Percentiles rank a stretch among this genome's conserved stretches.
Conservation (phyloP, 2,888 invertebrate species). For the Xanthostigma xanthostigma region DNA sequence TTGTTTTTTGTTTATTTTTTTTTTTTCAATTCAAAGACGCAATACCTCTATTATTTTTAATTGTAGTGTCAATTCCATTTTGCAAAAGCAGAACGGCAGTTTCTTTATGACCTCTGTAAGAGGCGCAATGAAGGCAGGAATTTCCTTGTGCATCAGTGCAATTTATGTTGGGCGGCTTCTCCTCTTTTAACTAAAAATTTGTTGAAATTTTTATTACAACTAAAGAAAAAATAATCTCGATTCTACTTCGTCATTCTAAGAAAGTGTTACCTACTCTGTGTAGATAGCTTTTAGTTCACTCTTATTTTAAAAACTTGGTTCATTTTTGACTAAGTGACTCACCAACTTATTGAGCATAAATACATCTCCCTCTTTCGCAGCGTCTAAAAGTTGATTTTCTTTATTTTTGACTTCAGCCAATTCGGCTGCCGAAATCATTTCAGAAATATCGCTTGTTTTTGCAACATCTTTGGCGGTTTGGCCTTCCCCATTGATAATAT, state of each 20-base stretch:
- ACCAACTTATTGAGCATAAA: slow-evolving; percentile 41
- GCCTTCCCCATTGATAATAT: slow-evolving; percentile 48
- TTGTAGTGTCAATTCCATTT: slow-evolving; percentile 45
- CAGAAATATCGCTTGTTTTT: slow-evolving; percentile 34
- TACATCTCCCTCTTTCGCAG: slow-evolving; percentile 43
- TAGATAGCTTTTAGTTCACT: no score
- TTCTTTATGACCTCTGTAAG: slow-evolving; percentile 47
- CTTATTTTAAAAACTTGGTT: background rate
- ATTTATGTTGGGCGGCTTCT: slow-evolving; percentile 44
- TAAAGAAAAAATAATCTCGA: no score
- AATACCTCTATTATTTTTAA: slow-evolving; percentile 43
- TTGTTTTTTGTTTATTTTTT: background rate
- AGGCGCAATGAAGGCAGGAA: slow-evolving; percentile 48
- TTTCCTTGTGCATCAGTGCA: slow-evolving; percentile 48
- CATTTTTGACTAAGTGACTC: slow-evolving; percentile 11
- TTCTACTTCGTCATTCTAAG: no score
- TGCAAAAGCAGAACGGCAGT: slow-evolving; percentile 47
- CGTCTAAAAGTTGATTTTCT: slow-evolving; percentile 39
- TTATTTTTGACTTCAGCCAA: slow-evolving; percentile 36
- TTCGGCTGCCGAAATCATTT: slow-evolving; percentile 44
- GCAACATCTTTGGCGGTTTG: slow-evolving; percentile 40
- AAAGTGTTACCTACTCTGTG: no score
- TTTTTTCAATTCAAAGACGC: background rate
- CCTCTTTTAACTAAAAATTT: slow-evolving; percentile 34
- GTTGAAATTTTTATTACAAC: no score